Evolutionary conservation across 2,888 invertebrate genomes (phyloP).

Genomic region (Dicycla oo): DNA sequence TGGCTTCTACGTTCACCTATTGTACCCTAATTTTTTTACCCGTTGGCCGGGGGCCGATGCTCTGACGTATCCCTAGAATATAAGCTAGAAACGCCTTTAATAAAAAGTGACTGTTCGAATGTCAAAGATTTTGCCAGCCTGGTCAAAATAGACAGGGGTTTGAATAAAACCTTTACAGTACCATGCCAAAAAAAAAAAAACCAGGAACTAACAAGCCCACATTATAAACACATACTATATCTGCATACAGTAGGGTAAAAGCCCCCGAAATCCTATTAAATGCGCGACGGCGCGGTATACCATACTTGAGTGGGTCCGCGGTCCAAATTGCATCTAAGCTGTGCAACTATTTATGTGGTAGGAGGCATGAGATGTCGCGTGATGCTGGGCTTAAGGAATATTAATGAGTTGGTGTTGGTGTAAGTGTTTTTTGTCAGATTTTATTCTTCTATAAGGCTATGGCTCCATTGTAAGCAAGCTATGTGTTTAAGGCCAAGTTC

Average conservation of each 20-base stretch:
- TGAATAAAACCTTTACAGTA: too few relatives aligned
- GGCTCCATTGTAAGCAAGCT: too few relatives aligned
- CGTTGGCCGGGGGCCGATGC: too few relatives aligned
- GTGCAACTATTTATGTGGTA: slow-evolving; percentile 66
- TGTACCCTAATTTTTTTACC: too few relatives aligned
- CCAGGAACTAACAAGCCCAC: slow-evolving; percentile 4
- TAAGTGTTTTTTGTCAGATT: background rate
- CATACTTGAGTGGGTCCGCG: slow-evolving; percentile 67
- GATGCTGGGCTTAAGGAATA: slow-evolving; percentile 3
- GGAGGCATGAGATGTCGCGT: slow-evolving; percentile 41
- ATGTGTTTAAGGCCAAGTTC: too few relatives aligned
- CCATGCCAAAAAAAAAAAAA: slow-evolving; percentile 2
- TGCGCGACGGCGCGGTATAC: slow-evolving; percentile 67
- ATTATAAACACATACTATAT: slow-evolving; percentile 34
- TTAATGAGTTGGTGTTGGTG: slow-evolving; percentile 3
- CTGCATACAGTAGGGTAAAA: slow-evolving; percentile 52
- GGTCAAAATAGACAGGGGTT: too few relatives aligned
- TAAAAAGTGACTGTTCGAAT: too few relatives aligned
- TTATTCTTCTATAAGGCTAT: too few relatives aligned
- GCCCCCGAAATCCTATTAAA: slow-evolving; percentile 69
- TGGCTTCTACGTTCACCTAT: too few relatives aligned
- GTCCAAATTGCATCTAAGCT: slow-evolving; percentile 70
- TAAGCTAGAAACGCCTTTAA: too few relatives aligned
- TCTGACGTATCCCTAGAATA: too few relatives aligned
- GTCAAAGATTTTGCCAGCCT: too few relatives aligned